Percentiles rank a stretch among this genome's conserved stretches.
phyloP scores from a whole-genome alignment of 1,140 invertebrate species.

The Prorops nasuta region DNA sequence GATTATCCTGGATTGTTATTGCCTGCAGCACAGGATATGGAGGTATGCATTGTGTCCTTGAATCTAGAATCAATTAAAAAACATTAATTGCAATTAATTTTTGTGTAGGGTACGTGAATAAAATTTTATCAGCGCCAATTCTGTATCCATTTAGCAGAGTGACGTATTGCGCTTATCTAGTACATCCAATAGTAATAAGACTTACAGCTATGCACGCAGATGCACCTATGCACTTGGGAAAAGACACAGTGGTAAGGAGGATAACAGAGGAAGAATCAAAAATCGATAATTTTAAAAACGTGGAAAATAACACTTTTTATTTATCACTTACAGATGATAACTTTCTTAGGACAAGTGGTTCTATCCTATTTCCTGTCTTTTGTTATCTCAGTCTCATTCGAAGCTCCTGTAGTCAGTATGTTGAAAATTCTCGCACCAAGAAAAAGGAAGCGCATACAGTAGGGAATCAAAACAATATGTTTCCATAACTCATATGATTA shows the following conservation, averaged over 20 bases:
- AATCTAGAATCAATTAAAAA: neutral
- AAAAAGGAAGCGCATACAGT: constrained; percentile 58
- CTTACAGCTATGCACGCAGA: constrained; percentile 74
- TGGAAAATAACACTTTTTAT: neutral
- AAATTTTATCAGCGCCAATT: constrained; percentile 71
- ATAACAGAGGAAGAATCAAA: neutral
- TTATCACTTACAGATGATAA: constrained; percentile 62
- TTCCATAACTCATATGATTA: constrained; percentile 12
- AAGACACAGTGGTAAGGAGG: constrained; percentile 68
- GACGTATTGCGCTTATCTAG: constrained; percentile 80
- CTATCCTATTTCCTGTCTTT: constrained; percentile 77
- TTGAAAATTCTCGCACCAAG: constrained; percentile 76
- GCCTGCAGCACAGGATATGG: constrained; percentile 87
- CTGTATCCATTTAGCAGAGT: constrained; percentile 81
- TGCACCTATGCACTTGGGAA: constrained; percentile 74
- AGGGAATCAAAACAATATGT: constrained; percentile 11
- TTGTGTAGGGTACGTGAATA: constrained; percentile 66
- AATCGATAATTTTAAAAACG: neutral
- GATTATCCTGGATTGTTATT: constrained; percentile 82
- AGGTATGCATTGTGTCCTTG: constrained; percentile 55
- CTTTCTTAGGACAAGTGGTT: constrained; percentile 75
- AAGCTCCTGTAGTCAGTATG: constrained; percentile 81
- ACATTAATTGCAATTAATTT: neutral
- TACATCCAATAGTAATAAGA: constrained; percentile 78
- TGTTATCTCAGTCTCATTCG: constrained; percentile 74